Conservation (phyloP, 2,113 vertebrate genomes). For the Tupaia chinensis region DNA sequence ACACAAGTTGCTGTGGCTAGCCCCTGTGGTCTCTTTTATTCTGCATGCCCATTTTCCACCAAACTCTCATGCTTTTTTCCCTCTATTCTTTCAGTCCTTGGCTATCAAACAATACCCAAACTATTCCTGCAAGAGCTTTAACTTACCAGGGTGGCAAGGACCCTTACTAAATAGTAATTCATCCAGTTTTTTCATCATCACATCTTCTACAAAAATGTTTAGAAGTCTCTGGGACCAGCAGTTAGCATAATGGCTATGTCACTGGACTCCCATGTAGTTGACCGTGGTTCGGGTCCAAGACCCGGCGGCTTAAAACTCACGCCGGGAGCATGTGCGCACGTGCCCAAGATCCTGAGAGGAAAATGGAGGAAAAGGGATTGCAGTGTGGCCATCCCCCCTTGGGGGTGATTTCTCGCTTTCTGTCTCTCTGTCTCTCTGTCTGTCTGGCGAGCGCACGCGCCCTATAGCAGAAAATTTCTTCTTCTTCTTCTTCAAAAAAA, state of each 20-base stretch:
- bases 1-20: not conserved
- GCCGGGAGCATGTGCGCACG: too few species aligned
- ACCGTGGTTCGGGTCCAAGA: too few species aligned
- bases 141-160: fast-evolving
- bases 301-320: too few species aligned
- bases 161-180: not conserved
- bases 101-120: not conserved
- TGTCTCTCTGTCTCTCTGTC: too few species aligned
- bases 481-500: not conserved
- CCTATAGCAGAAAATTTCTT: too few species aligned
- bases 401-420: too few species aligned
- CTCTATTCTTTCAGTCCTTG: not conserved
- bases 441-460: too few species aligned
- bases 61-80: not conserved
- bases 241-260: too few species aligned
- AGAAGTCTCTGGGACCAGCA: not conserved
- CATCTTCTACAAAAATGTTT: not conserved
- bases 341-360: too few species aligned
- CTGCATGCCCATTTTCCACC: not conserved
- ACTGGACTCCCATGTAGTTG: too few species aligned
- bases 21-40: not conserved
- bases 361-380: too few species aligned
- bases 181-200: not conserved
- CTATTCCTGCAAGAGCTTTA: not conserved
- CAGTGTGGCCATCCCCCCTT: too few species aligned